Evolutionary conservation across 2,888 invertebrate species (phyloP).

Genomic region (Hedychridium roseum): DNA sequence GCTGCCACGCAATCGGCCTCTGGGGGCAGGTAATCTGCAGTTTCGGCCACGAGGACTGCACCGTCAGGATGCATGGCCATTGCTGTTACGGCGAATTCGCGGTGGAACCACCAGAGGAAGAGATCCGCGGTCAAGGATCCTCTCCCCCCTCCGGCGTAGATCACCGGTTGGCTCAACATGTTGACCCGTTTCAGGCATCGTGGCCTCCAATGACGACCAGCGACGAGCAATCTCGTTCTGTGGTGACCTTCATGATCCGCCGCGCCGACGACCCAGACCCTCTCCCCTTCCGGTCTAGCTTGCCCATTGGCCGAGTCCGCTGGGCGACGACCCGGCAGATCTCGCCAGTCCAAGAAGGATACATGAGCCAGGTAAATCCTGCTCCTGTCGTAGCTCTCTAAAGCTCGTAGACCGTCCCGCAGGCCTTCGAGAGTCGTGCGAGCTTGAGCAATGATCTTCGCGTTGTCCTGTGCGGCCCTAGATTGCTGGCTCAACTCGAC

Average conservation of each 20-base stretch:
- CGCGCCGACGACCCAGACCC: conserved; percentile 63
- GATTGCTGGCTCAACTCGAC: no score
- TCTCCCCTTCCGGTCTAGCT: no score
- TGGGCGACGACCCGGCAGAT: conserved; percentile 54
- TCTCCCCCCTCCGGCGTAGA: conserved; percentile 65
- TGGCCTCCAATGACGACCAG: conserved; percentile 64
- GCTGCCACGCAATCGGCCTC: conserved; percentile 57
- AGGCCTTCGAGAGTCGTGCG: conserved; percentile 39
- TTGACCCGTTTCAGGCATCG: conserved; percentile 63
- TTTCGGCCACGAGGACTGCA: conserved; percentile 60
- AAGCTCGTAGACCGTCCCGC: conserved; percentile 42
- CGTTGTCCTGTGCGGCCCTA: no score
- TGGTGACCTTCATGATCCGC: conserved; percentile 64
- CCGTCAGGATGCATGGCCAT: conserved; percentile 62
- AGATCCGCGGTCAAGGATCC: conserved; percentile 62
- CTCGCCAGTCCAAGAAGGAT: conserved; percentile 62
- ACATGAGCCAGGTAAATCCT: conserved; percentile 62
- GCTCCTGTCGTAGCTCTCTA: conserved; percentile 57
- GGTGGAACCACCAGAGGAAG: conserved; percentile 66
- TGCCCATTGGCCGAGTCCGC: conserved; percentile 7
- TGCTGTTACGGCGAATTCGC: conserved; percentile 64
- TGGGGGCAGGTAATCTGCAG: conserved; percentile 58
- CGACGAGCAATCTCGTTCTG: conserved; percentile 63
- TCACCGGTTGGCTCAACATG: conserved; percentile 65
- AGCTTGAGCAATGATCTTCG: no score